phyloP scores from a whole-genome alignment of 2,797 vertebrate genomes.

The Varecia variegata region DNA sequence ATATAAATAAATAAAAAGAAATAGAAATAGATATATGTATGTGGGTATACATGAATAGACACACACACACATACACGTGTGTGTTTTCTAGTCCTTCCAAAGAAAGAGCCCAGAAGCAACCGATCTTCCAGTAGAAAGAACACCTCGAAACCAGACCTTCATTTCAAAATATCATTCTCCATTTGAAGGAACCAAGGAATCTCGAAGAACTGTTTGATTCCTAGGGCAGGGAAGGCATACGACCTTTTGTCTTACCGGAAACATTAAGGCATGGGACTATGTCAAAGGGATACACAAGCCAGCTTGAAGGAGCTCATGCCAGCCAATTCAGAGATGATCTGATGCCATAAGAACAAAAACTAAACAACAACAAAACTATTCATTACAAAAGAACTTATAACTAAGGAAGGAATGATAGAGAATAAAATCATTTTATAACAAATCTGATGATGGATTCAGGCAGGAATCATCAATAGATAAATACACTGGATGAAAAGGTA shows the following conservation, averaged over 20 bases:
- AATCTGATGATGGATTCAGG: not conserved
- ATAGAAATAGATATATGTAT: not conserved
- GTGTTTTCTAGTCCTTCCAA: not conserved
- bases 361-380: not conserved
- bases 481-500: not conserved
- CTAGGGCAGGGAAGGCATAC: not conserved
- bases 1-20: not conserved
- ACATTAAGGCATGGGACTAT: not conserved
- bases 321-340: not conserved
- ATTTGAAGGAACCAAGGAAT: not conserved
- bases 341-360: not conserved
- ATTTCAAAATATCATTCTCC: not conserved
- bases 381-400: not conserved
- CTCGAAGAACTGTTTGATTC: not conserved
- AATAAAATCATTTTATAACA: not conserved
- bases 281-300: not conserved
- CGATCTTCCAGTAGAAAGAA: not conserved
- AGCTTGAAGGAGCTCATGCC: not conserved
- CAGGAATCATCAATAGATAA: not conserved
- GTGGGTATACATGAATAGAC: not conserved
- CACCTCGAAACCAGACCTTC: not conserved
- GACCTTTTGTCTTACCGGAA: not conserved
- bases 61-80: not conserved
- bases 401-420: not conserved
- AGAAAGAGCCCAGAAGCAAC: not conserved